Conservation (phyloP, 2,113 vertebrate genomes). For the Arenaria interpres region DNA sequence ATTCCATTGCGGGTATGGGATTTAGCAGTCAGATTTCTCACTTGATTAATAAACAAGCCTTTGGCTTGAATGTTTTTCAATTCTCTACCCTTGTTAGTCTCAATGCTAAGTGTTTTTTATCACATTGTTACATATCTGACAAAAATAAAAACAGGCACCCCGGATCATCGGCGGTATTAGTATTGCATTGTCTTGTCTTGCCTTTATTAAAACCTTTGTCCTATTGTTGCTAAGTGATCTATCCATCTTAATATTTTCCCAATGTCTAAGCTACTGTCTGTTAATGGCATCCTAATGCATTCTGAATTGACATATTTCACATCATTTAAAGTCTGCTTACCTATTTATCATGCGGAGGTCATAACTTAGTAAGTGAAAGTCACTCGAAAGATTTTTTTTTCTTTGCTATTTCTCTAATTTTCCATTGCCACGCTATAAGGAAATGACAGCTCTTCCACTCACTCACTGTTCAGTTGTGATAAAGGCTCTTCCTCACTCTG, state of each 20-base stretch:
- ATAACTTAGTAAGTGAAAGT: slow-evolving; percentile 59
- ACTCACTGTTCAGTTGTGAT: background rate
- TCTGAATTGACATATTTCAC: slow-evolving; percentile 63
- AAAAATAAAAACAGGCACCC: background rate
- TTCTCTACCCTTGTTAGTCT: background rate
- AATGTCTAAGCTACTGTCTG: slow-evolving; percentile 46
- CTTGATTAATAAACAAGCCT: background rate
- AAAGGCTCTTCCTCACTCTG: background rate
- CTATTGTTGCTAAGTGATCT: slow-evolving; percentile 65
- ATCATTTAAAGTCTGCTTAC: slow-evolving; percentile 64
- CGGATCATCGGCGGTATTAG: background rate
- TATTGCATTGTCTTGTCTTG: background rate
- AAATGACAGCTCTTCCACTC: slow-evolving; percentile 37
- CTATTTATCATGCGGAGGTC: slow-evolving; percentile 66
- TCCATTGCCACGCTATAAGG: background rate
- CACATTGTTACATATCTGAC: background rate
- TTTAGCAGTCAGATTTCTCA: background rate
- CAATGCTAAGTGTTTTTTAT: background rate
- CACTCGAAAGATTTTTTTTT: slow-evolving; percentile 50
- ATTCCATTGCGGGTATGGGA: background rate
- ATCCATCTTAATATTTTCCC: slow-evolving; percentile 67
- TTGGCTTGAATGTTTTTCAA: background rate
- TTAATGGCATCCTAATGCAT: slow-evolving; percentile 63
- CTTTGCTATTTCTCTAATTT: slow-evolving; percentile 47
- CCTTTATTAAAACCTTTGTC: slow-evolving; percentile 63